Evolutionary conservation across 1,140 invertebrate species (phyloP), one percentile per base, ranked within the genome.

Genomic region (Megathymus violae): DNA sequence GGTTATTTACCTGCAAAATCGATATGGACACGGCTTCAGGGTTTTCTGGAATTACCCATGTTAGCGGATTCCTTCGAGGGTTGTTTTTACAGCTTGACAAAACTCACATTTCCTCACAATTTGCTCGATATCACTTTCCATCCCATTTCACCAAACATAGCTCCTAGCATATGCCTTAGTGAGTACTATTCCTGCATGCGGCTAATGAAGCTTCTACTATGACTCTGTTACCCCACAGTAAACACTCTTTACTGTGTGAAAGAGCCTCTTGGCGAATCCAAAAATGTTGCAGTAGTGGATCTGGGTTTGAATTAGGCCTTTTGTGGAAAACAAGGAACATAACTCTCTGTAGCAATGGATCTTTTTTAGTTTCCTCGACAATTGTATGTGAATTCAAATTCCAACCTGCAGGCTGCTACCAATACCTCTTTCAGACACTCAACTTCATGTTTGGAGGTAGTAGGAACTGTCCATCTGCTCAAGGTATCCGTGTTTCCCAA

Each of bases 1-100:
- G n/a, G n/a, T n/a, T n/a, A n/a, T n/a, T n/a, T n/a, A 4, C 65
- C 60, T 0, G 60, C 65, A 67, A 60, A 64, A 61, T 62, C 60
- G 10, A 68, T 40, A 25, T 68, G 51, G 9, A 63, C 31, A 1
- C 64, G 47, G 3, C 17, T 44, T 50, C 64, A 66, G 7, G 64
- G 60, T 41, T 34, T 51, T 2, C n/a, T n/a, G n/a, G n/a, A n/a
- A n/a, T n/a, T n/a, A n/a, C n/a, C n/a, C n/a, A n/a, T n/a, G n/a
- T 54, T 41, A 50, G 27, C 17, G 40, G 56, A 3, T 59, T 7
- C 15, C 25, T 44, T 16, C 41, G 41, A 17, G 56, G 56, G 16
- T 59, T 59, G 25, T 17, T 47, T 41, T 59, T 17, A 46, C 41
- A 6, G 14, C 10, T 31, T 59, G 56, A 14, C 56, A 59, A 0